Evolutionary conservation across 2,113 vertebrate species (phyloP).

Genomic region (Lutjanus erythropterus): DNA sequence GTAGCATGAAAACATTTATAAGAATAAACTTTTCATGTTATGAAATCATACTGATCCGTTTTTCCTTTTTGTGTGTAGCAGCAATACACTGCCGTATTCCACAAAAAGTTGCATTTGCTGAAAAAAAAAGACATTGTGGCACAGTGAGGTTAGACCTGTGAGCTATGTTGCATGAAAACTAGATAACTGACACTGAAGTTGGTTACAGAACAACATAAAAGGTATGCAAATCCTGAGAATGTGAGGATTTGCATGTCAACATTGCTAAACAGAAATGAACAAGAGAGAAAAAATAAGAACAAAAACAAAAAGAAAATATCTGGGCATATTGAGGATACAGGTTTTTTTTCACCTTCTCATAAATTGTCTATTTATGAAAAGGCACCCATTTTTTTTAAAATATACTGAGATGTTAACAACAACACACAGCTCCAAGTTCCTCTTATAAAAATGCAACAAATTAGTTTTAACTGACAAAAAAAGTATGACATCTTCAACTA

Average conservation of each 20-base stretch:
- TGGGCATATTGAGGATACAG: slow-evolving; percentile 49
- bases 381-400: slow-evolving; percentile 77
- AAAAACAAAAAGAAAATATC: slow-evolving; percentile 52
- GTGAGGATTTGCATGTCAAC: slow-evolving; percentile 58
- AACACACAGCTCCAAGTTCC: slow-evolving; percentile 57
- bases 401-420: slow-evolving; percentile 55
- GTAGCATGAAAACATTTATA: too few species aligned
- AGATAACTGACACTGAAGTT: slow-evolving; percentile 19
- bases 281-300: slow-evolving; percentile 27
- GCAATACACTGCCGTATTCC: too few species aligned
- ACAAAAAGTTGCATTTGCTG: slow-evolving; percentile 16
- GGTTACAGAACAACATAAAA: slow-evolving; percentile 29
- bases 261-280: slow-evolving; percentile 47
- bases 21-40: too few species aligned
- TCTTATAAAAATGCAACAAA: slow-evolving; percentile 52
- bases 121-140: slow-evolving; percentile 36
- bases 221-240: slow-evolving; percentile 64
- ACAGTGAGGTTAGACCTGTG: slow-evolving; percentile 34
- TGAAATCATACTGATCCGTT: too few species aligned
- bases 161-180: slow-evolving; percentile 13
- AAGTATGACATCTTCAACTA: slow-evolving; percentile 28
- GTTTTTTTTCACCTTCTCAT: slow-evolving; percentile 82
- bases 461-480: slow-evolving; percentile 41
- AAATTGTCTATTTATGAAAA: slow-evolving; percentile 86
- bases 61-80: too few species aligned